These are phyloP conservation scores for Harlomillsia oculata DNA, from an alignment of 1,140 invertebrate genomes.

Conservation along the genomic window DNA sequence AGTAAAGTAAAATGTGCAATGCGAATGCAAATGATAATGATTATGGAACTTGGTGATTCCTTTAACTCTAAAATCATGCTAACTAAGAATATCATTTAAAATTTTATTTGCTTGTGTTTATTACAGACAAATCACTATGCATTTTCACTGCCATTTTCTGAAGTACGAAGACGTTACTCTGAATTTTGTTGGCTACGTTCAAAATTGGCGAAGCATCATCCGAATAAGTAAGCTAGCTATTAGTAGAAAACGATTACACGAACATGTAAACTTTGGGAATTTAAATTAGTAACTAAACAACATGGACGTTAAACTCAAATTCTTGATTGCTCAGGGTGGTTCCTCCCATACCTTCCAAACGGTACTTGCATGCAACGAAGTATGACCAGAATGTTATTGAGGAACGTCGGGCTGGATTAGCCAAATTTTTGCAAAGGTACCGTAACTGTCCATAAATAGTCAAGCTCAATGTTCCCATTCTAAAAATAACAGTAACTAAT, in stretches of 20 bases:
- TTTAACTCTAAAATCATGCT: slow-evolving; percentile 11
- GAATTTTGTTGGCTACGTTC: slow-evolving; percentile 32
- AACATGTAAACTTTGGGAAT: neutral
- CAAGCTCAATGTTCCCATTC: neutral
- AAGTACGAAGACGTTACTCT: slow-evolving; percentile 26
- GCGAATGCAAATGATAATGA: too few relatives aligned
- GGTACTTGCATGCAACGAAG: slow-evolving; percentile 26
- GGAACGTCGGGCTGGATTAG: slow-evolving; percentile 21
- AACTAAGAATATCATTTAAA: slow-evolving; percentile 5
- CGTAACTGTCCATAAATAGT: too few relatives aligned
- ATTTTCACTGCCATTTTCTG: slow-evolving; percentile 22
- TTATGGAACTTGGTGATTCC: slow-evolving; percentile 16
- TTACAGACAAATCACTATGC: slow-evolving; percentile 30
- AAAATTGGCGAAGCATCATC: slow-evolving; percentile 29
- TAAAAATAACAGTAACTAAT: neutral
- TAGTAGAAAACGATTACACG: neutral
- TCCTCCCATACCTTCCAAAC: slow-evolving; percentile 31
- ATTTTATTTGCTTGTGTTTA: neutral
- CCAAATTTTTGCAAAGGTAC: slow-evolving; percentile 33
- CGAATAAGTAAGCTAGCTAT: slow-evolving; percentile 28
- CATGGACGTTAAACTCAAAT: too few relatives aligned
- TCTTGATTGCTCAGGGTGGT: slow-evolving; percentile 20
- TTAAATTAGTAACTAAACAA: neutral
- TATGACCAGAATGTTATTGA: slow-evolving; percentile 32
- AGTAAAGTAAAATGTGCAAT: too few relatives aligned